Evolutionary conservation across 2,113 vertebrate genomes (phyloP), one percentile per base, ranked within the genome.

Genomic region (Eclectus roratus): DNA sequence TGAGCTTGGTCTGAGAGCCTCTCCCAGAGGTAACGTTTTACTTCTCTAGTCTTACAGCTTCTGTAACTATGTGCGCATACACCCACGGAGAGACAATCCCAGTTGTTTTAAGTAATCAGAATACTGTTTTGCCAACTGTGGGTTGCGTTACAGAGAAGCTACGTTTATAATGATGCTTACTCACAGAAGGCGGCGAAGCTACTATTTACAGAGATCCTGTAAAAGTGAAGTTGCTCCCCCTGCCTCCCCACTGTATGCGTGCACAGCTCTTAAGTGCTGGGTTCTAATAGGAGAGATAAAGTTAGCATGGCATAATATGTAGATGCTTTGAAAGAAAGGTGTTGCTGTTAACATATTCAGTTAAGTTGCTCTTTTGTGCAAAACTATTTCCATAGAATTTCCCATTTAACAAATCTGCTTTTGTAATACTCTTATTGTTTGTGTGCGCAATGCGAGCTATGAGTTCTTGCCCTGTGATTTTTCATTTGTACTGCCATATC

Each of bases 151-250:
- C 80, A 86, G 91, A 93, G 64, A 80, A 86, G 64, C 83, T 91
- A 18, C 4, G 1, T 92, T 80, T 80, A n/a, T 73, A 35, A 41
- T 11, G 68, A 68, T 77, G 13, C 31, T 70, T 90, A 28, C 41
- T 92, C 13, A 41, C 28, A 58, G 76, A 52, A 53, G 46, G 73
- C 73, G 49, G 63, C 31, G 44, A 33, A 47, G 6, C 10, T 52
- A 0, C 19, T 61, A 60, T 84, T 53, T 66, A 3, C 50, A n/a
- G 56, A 69, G 80, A 39, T 79, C 6, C 19, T 80, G 24, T 71
- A 35, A 24, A 86, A 94, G 72, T 60, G 65, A 84, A 81, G 80
- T n/a, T 94, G 92, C 93, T 97, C 80, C 92, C 91, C 89, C 90
- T 96, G 85, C 63, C 93, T 95, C 80, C 44, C 15, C 9, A 4